phyloP scores from a whole-genome alignment of 1,140 invertebrate genomes.

The Drosophila nebulosa region DNA sequence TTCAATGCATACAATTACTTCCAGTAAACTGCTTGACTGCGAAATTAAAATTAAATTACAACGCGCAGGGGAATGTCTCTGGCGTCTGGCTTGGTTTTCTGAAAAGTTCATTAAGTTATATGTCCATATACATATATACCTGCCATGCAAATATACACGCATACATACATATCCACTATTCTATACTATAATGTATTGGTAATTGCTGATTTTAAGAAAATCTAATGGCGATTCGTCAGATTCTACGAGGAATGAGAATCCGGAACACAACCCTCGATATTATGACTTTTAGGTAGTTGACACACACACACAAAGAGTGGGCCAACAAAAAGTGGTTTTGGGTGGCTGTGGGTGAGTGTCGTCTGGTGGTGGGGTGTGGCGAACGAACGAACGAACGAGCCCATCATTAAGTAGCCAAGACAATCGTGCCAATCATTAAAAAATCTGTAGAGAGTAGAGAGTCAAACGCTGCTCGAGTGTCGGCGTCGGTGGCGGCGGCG shows the following conservation, averaged over 20 bases:
- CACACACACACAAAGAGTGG: slow-evolving; percentile 46
- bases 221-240: too few relatives aligned
- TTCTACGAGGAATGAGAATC: background rate
- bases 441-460: slow-evolving; percentile 53
- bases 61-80: slow-evolving; percentile 1
- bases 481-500: slow-evolving; percentile 7
- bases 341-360: background rate
- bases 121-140: background rate
- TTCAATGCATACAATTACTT: slow-evolving; percentile 73
- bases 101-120: slow-evolving; percentile 74
- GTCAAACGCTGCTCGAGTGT: slow-evolving; percentile 57
- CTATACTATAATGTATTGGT: too few relatives aligned
- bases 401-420: slow-evolving; percentile 73
- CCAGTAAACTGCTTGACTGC: slow-evolving; percentile 65
- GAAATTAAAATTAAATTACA: slow-evolving; percentile 78
- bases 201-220: too few relatives aligned
- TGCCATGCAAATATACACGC: background rate
- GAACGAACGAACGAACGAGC: slow-evolving; percentile 38
- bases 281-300: slow-evolving; percentile 54
- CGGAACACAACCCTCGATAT: background rate
- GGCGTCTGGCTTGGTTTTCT: background rate
- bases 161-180: background rate
- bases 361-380: background rate
- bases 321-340: background rate
- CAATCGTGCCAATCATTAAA: slow-evolving; percentile 79